A percentile compares a stretch with the other conserved stretches of the same genome.
Conservation (phyloP, 2,113 vertebrate species). For the Archocentrus centrarchus region DNA sequence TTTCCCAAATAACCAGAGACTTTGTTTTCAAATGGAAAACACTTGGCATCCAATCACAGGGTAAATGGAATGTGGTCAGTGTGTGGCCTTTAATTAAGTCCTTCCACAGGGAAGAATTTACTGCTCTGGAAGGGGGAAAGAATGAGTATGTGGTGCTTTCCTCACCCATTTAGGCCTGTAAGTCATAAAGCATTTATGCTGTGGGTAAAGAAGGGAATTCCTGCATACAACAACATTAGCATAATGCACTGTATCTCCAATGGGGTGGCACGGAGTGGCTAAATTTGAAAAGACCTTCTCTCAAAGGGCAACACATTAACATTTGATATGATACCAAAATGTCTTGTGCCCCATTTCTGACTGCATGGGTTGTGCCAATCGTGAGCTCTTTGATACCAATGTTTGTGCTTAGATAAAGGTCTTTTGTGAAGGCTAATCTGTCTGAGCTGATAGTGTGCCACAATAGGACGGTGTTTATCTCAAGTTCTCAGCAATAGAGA, state of each 20-base stretch:
- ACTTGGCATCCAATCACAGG: constrained; percentile 40
- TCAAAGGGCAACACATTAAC: not conserved
- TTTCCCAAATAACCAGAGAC: not conserved
- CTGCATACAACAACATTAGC: not conserved
- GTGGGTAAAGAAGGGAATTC: not conserved
- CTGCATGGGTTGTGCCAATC: not conserved
- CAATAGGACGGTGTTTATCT: constrained; percentile 37
- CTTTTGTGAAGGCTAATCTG: not conserved
- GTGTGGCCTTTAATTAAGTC: constrained; percentile 45
- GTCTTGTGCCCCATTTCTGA: not conserved
- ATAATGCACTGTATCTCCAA: not conserved
- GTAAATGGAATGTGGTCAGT: constrained; percentile 43
- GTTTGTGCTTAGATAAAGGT: constrained; percentile 10
- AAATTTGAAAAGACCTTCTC: constrained; percentile 2
- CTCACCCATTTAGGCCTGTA: not conserved
- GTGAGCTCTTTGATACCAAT: constrained; percentile 4
- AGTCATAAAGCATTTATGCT: constrained; percentile 23
- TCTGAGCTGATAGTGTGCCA: constrained; percentile 1
- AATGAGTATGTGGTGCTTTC: constrained; percentile 12
- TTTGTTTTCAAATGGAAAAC: constrained; percentile 36
- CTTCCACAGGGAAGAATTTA: constrained; percentile 32
- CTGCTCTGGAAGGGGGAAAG: constrained; percentile 15
- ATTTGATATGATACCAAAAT: not conserved
- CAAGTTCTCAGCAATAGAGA: not conserved
- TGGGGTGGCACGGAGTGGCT: not conserved